Base-by-base conservation (phyloP, 2,113 vertebrate species). In the Damaliscus lunatus region DNA sequence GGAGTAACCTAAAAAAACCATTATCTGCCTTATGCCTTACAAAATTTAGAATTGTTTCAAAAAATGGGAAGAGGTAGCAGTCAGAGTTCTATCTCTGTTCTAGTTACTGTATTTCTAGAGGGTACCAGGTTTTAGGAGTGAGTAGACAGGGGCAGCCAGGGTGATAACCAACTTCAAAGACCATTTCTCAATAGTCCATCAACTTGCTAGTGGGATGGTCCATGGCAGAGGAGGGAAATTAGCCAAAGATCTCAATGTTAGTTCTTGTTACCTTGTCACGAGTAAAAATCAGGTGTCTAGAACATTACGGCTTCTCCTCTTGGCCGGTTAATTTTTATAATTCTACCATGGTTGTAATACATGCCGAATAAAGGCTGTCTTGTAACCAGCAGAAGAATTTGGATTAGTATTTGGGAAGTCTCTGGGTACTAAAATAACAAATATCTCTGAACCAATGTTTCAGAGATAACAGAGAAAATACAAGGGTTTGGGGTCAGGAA, bases 381-480 rank as follows among this genome's bases (percentile, higher is more conserved):
- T 96, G 33, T 36, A 80, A 27, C 33, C 33, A 64, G 48, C 78
- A 59, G 55, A 21, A 91, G 55, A 85, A 77, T 93, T 83, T 86
- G 53, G 7, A 90, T 94, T 82, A 50, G 48, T 43, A 6, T 60
- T 48, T 60, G 16, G 46, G 36, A 94, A 62, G 11, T 86, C 81
- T 57, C n/a, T 77, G 36, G 55, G 15, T 29, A 60, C 11, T 82
- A 83, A 77, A 13, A 77, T 57, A 95, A 89, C 36, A 96, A 31
- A 43, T 78, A 36, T 23, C 48, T 62, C 23, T 55, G 88, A 86
- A n/a, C 33, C 67, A 89, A 50, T 29, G 85, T 91, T 91, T 91
- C 67, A 86, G 57, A 93, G 93, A 88, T 59, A 88, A 88, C 40
- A 55, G 77, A 82, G 83, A 90, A 95, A 96, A 92, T 19, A 40